Evolutionary conservation across 2,888 invertebrate species (phyloP), one percentile per base, ranked within the genome.

Genomic region (Eretmocerus hayati): DNA sequence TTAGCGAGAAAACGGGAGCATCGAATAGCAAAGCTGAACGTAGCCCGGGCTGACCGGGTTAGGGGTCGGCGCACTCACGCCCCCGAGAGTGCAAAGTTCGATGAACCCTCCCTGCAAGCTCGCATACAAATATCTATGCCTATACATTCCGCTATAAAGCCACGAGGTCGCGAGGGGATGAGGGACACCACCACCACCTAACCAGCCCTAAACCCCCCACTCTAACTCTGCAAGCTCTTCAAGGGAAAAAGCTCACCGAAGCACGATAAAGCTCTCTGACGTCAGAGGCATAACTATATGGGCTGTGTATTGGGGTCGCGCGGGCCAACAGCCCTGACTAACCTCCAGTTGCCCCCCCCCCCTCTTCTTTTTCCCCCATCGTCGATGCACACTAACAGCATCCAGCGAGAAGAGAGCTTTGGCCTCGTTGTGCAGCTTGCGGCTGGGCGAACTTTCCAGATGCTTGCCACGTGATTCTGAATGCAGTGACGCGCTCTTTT

Each of bases 21-120:
- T n/a, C n/a, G n/a, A n/a, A n/a, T n/a, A n/a, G n/a, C n/a, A n/a
- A n/a, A n/a, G n/a, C n/a, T n/a, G n/a, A n/a, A n/a, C n/a, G n/a
- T n/a, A n/a, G n/a, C n/a, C n/a, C n/a, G n/a, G n/a, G 66, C 63
- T 65, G 69, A 67, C 68, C 69, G 68, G 66, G 66, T 69, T 68
- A 66, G 63, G 63, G 67, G 66, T 68, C 67, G 64, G 56, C 58
- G 58, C 42, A 60, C 60, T 64, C 59, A 13, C 22, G 23, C 35
- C 33, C 30, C 30, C 48, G 61, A 4, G 19, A 6, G n/a, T n/a
- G n/a, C n/a, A n/a, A 11, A 63, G 60, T 66, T 63, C 53, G 48
- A 43, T 31, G 53, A 53, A 53, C 53, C 35, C 43, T 42, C 18
- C 30, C 30, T 21, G 23, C n/a, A n/a, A n/a, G n/a, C n/a, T n/a